Evolutionary conservation across 2,797 vertebrate genomes (phyloP), one percentile per base, ranked within the genome.

Genomic region (Glossophaga mutica): DNA sequence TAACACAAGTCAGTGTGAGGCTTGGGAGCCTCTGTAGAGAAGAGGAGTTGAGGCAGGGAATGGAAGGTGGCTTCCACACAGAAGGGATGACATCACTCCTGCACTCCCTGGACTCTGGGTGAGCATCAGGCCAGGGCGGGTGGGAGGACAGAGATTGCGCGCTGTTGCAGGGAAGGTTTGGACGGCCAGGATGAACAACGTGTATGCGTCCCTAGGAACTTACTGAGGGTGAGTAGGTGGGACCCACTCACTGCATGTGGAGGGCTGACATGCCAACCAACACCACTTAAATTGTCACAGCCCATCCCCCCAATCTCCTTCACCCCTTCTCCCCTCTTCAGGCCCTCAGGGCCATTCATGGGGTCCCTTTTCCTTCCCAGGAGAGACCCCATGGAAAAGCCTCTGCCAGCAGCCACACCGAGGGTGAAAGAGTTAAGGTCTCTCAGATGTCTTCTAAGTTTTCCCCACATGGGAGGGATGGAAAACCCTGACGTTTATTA

Each of bases 171-270:
- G 10, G 42, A 16, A 22, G 46, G 0, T 6, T 8, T 1, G 4
- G 24, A 24, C 29, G 32, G 84, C 52, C 34, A 9, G 59, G 26
- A 46, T 29, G 19, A 37, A 46, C 52, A 46, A 37, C 19, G 1
- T 0, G 0, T 7, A 50, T 1, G 46, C 5, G 52, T 48, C 19
- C 21, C n/a, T 21, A 46, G 44, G 32, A 46, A 32, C 12, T n/a
- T 57, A 10, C 29, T 50, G 32, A 68, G 10, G 55, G 21, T 0
- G 0, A 22, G 37, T 3, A n/a, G n/a, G 44, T 0, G 11, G 67
- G 57, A 57, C 16, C 46, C 21, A 3, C n/a, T 42, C 34, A 3
- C 24, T 37, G 44, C 3, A 0, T 22, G 6, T 1, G 21, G 29
- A 46, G n/a, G 34, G 48, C 90, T 14, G 48, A 68, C 9, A 32